Base-by-base conservation (phyloP, 2,113 vertebrate species). In the Stegastes partitus region DNA sequence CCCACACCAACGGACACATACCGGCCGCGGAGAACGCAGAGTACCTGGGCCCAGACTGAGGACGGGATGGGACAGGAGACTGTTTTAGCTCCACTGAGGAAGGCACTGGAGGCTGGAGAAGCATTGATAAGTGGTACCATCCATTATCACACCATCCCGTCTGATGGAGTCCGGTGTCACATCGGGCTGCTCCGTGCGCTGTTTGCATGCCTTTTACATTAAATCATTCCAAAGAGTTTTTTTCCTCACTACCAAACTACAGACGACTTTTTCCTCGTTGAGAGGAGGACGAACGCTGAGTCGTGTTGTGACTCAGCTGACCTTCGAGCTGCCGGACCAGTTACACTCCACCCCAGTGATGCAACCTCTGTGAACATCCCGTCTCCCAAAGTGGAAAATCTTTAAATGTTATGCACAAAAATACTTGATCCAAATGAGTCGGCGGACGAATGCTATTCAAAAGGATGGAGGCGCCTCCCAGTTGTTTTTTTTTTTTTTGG, bases 11-110 rank as follows among this genome's bases (percentile, higher is more conserved):
- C 0, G 98, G 98, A 69, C 87, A 96, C 76, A 90, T 96, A 74
- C 95, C 96, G 0, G 88, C 96, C 0, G 96, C 96, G 0, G 96
- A 97, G 84, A 98, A 98, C 45, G 91, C 92, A 0, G 97, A 98
- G 74, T 98, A 98, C 87, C 90, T 99, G 77, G 95, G 96, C 74
- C 93, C 96, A 10, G 94, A 92, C 89, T 93, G 90, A 92, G 14
- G 85, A 1, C 82, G 77, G 72, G 58, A 25, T 10, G 18, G 31
- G 61, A 63, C 25, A 25, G 22, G 19, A 83, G 72, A 77, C 72
- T 66, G 11, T 74, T 83, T 85, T 47, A 86, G 31, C 58, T 79
- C 58, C 51, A 18, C 21, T 77, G n/a, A 77, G 23, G 66, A 55
- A 80, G 63, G 37, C 26, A 59, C 66, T 61, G 39, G 68, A 57